Evolutionary conservation across 2,888 invertebrate genomes (phyloP).

Genomic region (Malachius bipustulatus): DNA sequence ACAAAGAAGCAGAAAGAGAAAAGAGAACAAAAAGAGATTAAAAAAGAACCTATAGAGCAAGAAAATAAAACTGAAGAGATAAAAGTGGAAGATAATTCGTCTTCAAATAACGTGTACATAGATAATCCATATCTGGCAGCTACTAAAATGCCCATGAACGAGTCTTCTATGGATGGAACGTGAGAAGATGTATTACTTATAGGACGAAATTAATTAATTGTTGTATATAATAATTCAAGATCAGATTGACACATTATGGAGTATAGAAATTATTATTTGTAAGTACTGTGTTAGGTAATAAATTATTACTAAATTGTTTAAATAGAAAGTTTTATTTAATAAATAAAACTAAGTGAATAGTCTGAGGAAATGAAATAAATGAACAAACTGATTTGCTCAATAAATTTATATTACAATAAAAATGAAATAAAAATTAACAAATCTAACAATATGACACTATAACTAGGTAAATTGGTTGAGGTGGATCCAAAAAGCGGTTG

Average conservation of each 20-base stretch:
- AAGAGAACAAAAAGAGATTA: conserved; percentile 26
- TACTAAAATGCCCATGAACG: conserved; percentile 34
- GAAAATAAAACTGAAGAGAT: conserved; percentile 25
- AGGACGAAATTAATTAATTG: not conserved
- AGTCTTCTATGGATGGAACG: conserved; percentile 21
- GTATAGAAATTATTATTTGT: not conserved
- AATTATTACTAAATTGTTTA: not conserved
- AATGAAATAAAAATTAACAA: conserved; percentile 14
- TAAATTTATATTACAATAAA: too few relatives aligned
- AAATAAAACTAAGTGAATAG: too few relatives aligned
- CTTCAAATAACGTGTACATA: conserved; percentile 43
- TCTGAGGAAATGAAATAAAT: too few relatives aligned
- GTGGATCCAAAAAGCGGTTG: conserved; percentile 25
- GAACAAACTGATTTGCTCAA: too few relatives aligned
- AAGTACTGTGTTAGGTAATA: not conserved
- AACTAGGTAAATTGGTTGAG: conserved; percentile 11
- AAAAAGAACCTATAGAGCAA: conserved; percentile 25
- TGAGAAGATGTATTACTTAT: conserved; percentile 1
- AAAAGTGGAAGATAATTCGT: conserved; percentile 36
- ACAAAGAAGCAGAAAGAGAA: conserved; percentile 27
- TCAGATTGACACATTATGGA: not conserved
- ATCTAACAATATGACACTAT: conserved; percentile 13
- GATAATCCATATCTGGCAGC: conserved; percentile 62
- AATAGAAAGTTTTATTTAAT: too few relatives aligned
- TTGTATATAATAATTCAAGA: not conserved